These are phyloP conservation scores for Saguinus imperator DNA, from an alignment of 2,113 vertebrate genomes.

Conservation along the genomic window DNA sequence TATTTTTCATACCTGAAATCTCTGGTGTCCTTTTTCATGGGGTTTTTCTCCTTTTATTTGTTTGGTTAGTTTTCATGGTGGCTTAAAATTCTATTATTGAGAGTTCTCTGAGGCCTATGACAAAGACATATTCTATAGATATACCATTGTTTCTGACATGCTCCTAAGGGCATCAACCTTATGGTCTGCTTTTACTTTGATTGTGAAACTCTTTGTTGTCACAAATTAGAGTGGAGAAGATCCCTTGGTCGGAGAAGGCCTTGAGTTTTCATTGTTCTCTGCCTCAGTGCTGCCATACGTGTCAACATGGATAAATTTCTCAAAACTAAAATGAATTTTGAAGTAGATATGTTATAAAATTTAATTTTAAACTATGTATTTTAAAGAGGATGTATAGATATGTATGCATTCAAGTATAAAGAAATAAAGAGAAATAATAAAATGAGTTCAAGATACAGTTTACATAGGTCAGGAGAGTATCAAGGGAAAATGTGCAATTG, in stretches of 20 bases:
- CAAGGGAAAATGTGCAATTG: background rate
- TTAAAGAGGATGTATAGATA: background rate
- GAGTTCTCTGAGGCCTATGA: background rate
- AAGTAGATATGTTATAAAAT: background rate
- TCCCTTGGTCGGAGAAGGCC: background rate
- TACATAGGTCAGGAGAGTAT: background rate
- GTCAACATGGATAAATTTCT: background rate
- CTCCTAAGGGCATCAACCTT: background rate
- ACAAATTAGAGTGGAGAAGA: background rate
- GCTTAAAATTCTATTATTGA: background rate
- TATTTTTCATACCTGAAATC: background rate
- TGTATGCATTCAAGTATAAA: background rate
- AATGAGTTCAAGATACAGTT: background rate
- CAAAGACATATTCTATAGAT: background rate
- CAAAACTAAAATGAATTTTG: background rate
- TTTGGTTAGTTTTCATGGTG: background rate
- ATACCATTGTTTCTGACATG: background rate
- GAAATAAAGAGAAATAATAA: background rate
- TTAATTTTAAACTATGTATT: background rate
- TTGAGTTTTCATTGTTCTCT: background rate
- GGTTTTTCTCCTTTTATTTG: background rate
- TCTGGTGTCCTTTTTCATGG: background rate
- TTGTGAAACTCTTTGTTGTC: slow-evolving; percentile 9
- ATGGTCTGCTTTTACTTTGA: background rate
- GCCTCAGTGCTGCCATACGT: background rate